Conservation (phyloP, 2,113 vertebrate genomes). For the Pteronura brasiliensis region DNA sequence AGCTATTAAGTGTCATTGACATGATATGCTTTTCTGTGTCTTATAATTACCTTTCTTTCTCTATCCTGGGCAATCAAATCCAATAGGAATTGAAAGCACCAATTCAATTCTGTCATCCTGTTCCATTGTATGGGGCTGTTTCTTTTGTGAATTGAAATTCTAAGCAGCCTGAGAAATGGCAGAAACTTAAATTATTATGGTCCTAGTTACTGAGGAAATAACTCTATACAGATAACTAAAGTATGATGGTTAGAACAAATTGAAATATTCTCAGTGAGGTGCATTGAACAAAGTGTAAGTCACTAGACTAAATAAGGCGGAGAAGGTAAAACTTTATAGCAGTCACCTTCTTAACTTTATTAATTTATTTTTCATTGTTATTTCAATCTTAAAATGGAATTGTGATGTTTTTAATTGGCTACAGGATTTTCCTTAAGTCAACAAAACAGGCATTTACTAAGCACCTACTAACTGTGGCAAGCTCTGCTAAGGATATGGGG, state of each 20-base stretch:
- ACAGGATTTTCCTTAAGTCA: background rate
- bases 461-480: background rate
- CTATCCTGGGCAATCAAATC: constrained; percentile 33
- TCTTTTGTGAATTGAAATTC: constrained; percentile 45
- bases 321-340: background rate
- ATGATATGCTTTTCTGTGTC: background rate
- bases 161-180: constrained; percentile 46
- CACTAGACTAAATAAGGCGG: background rate
- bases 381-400: background rate
- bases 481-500: background rate
- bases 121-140: constrained; percentile 3
- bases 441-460: background rate
- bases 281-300: background rate
- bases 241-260: background rate
- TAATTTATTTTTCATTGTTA: background rate
- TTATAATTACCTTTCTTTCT: constrained; percentile 50
- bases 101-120: constrained; percentile 4
- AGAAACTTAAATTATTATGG: constrained; percentile 57
- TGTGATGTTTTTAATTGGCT: background rate
- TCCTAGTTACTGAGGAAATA: constrained; percentile 47
- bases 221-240: background rate
- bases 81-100: constrained; percentile 50
- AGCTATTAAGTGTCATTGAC: constrained; percentile 55
- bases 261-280: background rate
- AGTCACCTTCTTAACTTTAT: background rate